phyloP scores from a whole-genome alignment of 1,140 invertebrate genomes.

The Eulimnadia texana region DNA sequence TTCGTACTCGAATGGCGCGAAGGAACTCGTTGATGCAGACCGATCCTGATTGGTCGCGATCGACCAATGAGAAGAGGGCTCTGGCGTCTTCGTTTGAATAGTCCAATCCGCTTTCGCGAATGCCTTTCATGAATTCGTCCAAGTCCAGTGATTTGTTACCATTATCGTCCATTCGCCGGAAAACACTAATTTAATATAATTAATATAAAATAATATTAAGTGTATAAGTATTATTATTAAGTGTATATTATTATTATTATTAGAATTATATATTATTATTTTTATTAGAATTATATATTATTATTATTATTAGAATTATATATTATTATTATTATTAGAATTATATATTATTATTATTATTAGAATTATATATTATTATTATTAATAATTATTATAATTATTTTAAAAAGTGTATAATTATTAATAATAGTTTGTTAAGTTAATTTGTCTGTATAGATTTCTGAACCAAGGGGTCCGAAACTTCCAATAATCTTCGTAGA shows the following conservation, averaged over 20 bases:
- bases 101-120: constrained; percentile 62
- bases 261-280: background rate
- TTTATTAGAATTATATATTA: background rate
- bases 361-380: too few relatives aligned
- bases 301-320: background rate
- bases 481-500: too few relatives aligned
- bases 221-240: too few relatives aligned
- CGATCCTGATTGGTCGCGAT: constrained; percentile 64
- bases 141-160: constrained; percentile 63
- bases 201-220: background rate
- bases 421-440: too few relatives aligned
- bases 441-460: too few relatives aligned
- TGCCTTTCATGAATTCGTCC: constrained; percentile 68
- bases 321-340: background rate
- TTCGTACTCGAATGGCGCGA: constrained; percentile 60
- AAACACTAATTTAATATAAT: constrained; percentile 44
- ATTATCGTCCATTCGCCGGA: constrained; percentile 86
- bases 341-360: too few relatives aligned
- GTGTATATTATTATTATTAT: background rate
- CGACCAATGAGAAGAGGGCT: constrained; percentile 57
- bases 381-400: too few relatives aligned
- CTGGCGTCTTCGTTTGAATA: constrained; percentile 46
- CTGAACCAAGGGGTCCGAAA: too few relatives aligned
- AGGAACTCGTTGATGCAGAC: constrained; percentile 84
- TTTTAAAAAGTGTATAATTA: too few relatives aligned